Base-by-base conservation (phyloP, 2,888 invertebrate species). In the Chydorus sphaericus region DNA sequence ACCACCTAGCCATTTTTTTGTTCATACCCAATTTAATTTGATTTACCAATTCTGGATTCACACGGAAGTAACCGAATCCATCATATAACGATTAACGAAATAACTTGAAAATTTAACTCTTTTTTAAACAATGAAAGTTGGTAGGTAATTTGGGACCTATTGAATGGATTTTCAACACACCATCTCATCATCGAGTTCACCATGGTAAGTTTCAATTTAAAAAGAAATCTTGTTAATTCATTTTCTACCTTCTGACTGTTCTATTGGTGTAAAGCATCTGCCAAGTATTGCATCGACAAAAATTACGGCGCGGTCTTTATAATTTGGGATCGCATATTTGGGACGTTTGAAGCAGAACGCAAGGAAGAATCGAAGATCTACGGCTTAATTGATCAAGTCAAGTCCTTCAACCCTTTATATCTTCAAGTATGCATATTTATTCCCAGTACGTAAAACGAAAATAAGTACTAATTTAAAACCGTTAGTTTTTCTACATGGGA, bases 231-330 rank as follows among this genome's bases (percentile, higher is more conserved):
- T 48, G 55, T 68, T 66, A 52, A 66, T 14, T 6, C n/a, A n/a
- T 16, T 3, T 6, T 6, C 18, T 37, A 37, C 6, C 3, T n/a
- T n/a, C n/a, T n/a, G n/a, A n/a, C n/a, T 76, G 62, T 62, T 75
- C 38, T 75, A 75, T 1, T 75, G 75, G n/a, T n/a, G n/a, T 63
- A 75, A n/a, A 85, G 85, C 85, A 28, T 81, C 89, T 68, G 92
- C 92, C 71, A 78, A 86, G 57, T 89, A 89, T 67, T 93, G 91
- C 64, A 75, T 93, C 62, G 92, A 93, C 67, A 91, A 87, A 66
- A 93, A 93, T 72, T 93, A 90, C 65, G 93, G 85, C 0, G 92
- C 91, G 0, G 82, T 87, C 0, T 76, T 93, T 6, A 93, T 93
- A 62, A 78, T 93, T 63, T 93, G 92, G 91, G 88, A 87, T 65